These are phyloP conservation scores for Aldrovandia affinis DNA, from an alignment of 2,797 vertebrate genomes.

Conservation along the genomic window DNA sequence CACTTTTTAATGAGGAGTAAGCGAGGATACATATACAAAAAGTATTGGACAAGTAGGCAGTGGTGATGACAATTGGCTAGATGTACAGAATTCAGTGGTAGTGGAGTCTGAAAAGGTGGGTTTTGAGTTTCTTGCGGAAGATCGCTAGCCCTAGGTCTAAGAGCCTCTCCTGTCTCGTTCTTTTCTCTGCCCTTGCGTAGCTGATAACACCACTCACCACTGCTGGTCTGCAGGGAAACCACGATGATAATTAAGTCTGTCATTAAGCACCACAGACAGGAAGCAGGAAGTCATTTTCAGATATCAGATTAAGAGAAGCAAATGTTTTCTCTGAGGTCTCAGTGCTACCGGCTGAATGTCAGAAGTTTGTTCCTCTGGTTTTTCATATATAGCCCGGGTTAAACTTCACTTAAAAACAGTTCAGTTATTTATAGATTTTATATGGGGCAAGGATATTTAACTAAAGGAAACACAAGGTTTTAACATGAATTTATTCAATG, in stretches of 20 bases:
- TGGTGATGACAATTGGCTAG: no score
- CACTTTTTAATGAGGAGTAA: no score
- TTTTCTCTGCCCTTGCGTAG: constrained; percentile 15
- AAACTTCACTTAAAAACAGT: background rate
- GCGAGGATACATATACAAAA: no score
- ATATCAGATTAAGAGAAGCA: constrained; percentile 47
- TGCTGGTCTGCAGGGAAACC: constrained; percentile 18
- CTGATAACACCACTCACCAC: constrained; percentile 20
- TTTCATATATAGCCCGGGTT: background rate
- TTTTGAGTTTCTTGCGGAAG: no score
- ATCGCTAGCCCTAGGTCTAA: background rate
- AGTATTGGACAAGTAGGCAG: no score
- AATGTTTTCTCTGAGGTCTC: background rate
- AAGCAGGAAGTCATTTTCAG: constrained; percentile 71
- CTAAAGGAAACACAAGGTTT: background rate
- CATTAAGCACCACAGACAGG: constrained; percentile 67
- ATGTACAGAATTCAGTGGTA: no score
- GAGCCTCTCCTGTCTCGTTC: background rate
- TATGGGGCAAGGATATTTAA: background rate
- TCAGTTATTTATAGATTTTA: background rate
- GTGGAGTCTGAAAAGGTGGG: no score
- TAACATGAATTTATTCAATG: background rate
- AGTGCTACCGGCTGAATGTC: background rate
- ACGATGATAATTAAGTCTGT: constrained; percentile 65
- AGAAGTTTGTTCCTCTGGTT: background rate